These are phyloP conservation scores for Epinotia bilunana DNA, from an alignment of 2,888 invertebrate species.

Conservation along the genomic window DNA sequence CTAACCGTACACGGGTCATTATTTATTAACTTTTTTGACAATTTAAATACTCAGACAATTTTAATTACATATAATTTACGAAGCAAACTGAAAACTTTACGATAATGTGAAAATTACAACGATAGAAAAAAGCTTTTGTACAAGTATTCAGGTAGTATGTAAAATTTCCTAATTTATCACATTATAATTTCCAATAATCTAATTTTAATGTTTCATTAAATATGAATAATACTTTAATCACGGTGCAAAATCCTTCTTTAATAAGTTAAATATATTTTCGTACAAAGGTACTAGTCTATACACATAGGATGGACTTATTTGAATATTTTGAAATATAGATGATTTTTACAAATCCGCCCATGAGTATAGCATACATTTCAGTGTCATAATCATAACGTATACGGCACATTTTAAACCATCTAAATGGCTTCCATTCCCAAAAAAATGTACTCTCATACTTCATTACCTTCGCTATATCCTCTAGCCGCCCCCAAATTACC, in stretches of 20 bases:
- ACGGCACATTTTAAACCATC: not conserved
- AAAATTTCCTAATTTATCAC: conserved; percentile 42
- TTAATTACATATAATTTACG: conserved; percentile 1
- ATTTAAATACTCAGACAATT: not conserved
- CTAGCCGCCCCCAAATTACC: too few species aligned
- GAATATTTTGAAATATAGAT: conserved; percentile 5
- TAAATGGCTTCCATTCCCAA: not conserved
- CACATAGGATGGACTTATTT: conserved; percentile 19
- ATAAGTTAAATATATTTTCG: conserved; percentile 9
- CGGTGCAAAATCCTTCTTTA: conserved; percentile 5
- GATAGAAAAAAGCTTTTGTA: conserved; percentile 45
- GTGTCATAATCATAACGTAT: not conserved
- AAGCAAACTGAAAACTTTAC: conserved; percentile 30
- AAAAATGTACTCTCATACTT: not conserved
- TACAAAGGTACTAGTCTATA: conserved; percentile 13
- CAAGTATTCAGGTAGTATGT: conserved; percentile 45
- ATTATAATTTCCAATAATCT: conserved; percentile 34
- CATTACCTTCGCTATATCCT: too few species aligned
- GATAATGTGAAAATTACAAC: conserved; percentile 38
- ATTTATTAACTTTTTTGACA: not conserved
- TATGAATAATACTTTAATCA: conserved; percentile 32
- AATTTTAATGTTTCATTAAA: conserved; percentile 16
- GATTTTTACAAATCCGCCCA: not conserved
- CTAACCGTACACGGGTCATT: not conserved
- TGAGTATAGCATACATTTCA: not conserved